These are phyloP conservation scores for cat (Felis catus) DNA, from an alignment of 2,113 vertebrate species.

Conservation along the genomic window F.catus_Fca126_mat1.0 CM031423.1:38680501-38681000, in stretches of 20 bases:
- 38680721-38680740: fast-evolving
- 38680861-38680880: not conserved
- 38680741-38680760: not conserved
- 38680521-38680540: not conserved
- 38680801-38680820: not conserved
- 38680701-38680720: not conserved
- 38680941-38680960: not conserved
- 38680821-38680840: not conserved
- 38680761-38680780: not conserved
- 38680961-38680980: not conserved
- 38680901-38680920: not conserved
- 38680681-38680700: not conserved
- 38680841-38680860: not conserved
- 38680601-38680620: not conserved
- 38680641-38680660: fast-evolving
- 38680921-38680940: not conserved
- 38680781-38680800: not conserved
- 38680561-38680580: not conserved
- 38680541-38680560: not conserved
- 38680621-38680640: not conserved
- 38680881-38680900: not conserved
- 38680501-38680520: not conserved
- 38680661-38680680: not conserved
- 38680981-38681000: not conserved
- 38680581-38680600: not conserved